Evolutionary conservation across 2,113 vertebrate species (phyloP), one percentile per base, ranked within the genome.

Genomic region (Trematomus loennbergii): DNA sequence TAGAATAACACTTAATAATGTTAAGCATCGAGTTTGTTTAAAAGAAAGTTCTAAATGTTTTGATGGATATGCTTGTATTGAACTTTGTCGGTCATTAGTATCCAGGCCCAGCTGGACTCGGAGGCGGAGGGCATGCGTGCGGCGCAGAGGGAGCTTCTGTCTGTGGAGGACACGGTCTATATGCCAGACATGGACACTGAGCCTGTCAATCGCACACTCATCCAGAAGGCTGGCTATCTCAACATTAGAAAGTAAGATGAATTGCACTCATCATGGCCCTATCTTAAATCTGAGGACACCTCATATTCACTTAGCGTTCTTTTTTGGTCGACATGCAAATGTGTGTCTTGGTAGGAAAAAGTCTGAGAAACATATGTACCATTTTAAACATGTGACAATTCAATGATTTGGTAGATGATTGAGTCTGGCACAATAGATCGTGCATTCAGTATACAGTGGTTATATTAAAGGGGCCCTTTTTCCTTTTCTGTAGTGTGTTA

Each of bases 141-240:
- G 65, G 88, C 95, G 50, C 97, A 98, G 90, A 96, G 96, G 75
- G 97, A 99, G 54, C 88, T 99, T 50, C 95, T 97, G 58, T 97
- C 97, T 1, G 95, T 96, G 13, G 96, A 97, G 15, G 97, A 99
- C 85, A 91, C 94, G 0, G 91, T 97, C 81, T 99, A 99, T 55
- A 97, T 96, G 17, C 98, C 97, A 0, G 98, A 99, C 91, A 96
- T 90, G 8, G 96, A 98, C 70, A 90, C 75, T 1, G 90, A 95
- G 17, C 87, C 92, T 20, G 94, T 97, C 91, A 99, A 98, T 75
- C 97, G 98, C 87, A 96, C 96, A 7, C 97, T 99, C 40, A 96
- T 98, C 82, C 98, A 99, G 94, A 99, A 98, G 92, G 96, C 97
- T 17, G 98, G 98, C 55, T 99, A 99, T 94, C 97, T 99, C 83